Evolutionary conservation across 2,888 invertebrate species (phyloP), one percentile per base, ranked within the genome.

Genomic region (Scaptomyza cyrtandrae): DNA sequence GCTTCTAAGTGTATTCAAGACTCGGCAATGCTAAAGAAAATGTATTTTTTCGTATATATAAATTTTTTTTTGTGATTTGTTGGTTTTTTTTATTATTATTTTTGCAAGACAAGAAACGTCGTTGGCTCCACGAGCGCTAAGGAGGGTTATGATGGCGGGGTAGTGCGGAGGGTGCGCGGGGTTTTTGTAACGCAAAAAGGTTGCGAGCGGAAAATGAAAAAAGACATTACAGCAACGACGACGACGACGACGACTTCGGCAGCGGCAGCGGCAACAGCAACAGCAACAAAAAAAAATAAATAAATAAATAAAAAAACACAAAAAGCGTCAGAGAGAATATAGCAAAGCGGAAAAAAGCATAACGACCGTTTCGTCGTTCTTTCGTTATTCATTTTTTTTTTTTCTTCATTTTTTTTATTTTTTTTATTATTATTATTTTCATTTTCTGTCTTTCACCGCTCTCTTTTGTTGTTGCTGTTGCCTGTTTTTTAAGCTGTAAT

Each of bases 121-220:
- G 81, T 69, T 77, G 78, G 78, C 70, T 78, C 55, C 77, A 67
- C 45, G 59, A 70, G 62, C 70, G 67, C 65, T 60, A 76, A 65
- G 49, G 44, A 58, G 46, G 19, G 31, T 16, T 57, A 54, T 56
- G 57, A 41, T 35, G 66, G 44, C 13, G 13, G 16, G 29, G 39
- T 39, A 24, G 41, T 27, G 11, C 48, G 9, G 9, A 45, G 57
- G 46, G 9, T 13, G 13, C n/a, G 13, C 2, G 60, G 29, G 54
- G 45, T 43, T 50, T 71, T 63, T 19, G 73, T 79, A 74, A 78
- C 77, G 81, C 74, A 76, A 85, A 89, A 89, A 89, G 85, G 80
- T 89, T 86, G 81, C 80, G 80, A 89, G 84, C 76, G 84, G 81
- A 77, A 85, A 86, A 88, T 80, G 75, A 84, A 88, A 89, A 85